phyloP scores from a whole-genome alignment of 2,113 vertebrate genomes.

The Telmatochromis sp. region DNA sequence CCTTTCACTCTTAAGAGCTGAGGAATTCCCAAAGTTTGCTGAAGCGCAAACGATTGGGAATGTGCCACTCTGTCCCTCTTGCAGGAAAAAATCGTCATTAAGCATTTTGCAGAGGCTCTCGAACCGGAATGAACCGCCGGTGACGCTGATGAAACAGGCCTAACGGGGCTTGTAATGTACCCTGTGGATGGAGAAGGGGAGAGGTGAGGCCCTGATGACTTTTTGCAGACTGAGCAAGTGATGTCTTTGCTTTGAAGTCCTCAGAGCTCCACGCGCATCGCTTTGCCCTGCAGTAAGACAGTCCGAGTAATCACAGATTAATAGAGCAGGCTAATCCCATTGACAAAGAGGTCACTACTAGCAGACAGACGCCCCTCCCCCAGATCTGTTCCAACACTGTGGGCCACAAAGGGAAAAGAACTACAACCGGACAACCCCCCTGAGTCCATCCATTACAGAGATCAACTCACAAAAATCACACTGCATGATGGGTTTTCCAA shows the following conservation, averaged over 20 bases:
- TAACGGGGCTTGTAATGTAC: background rate
- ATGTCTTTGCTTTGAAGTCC: conserved; percentile 11
- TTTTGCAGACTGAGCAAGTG: background rate
- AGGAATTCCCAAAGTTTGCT: conserved; percentile 70
- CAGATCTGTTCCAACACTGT: conserved; percentile 11
- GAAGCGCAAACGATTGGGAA: conserved; percentile 72
- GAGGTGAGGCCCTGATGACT: conserved; percentile 16
- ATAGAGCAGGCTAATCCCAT: conserved; percentile 70
- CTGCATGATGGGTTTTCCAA: background rate
- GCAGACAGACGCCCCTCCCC: conserved; percentile 39
- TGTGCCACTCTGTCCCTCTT: conserved; percentile 65
- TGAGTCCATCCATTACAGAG: background rate
- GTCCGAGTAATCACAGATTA: conserved; percentile 69
- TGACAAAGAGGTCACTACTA: conserved; percentile 58
- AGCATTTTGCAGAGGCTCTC: conserved; percentile 43
- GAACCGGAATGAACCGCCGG: conserved; percentile 7
- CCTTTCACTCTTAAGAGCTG: conserved; percentile 51
- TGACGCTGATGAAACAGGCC: background rate
- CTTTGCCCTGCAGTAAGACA: conserved; percentile 31
- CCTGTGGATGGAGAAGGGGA: background rate
- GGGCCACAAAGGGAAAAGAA: conserved; percentile 14
- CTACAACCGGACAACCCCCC: background rate
- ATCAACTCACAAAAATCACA: background rate
- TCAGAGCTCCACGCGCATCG: conserved; percentile 6
- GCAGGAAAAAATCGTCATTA: conserved; percentile 41